Conservation (phyloP, 2,797 vertebrate genomes). For the Tadarida brasiliensis region DNA sequence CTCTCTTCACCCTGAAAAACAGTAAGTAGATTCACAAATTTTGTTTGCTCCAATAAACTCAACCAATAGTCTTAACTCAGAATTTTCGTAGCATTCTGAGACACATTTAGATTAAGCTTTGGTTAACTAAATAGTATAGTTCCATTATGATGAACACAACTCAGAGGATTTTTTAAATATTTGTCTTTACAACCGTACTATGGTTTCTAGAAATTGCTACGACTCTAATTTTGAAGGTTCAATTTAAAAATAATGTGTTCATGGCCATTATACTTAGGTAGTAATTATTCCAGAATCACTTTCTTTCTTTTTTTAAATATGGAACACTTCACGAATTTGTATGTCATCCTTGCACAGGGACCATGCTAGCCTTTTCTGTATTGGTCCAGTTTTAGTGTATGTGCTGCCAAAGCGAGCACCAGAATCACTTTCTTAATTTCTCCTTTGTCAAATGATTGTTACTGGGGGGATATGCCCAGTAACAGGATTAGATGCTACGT, state of each 20-base stretch:
- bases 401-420: not conserved
- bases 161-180: not conserved
- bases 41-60: not conserved
- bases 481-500: not conserved
- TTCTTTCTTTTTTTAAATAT: not conserved
- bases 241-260: not conserved
- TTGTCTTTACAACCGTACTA: not conserved
- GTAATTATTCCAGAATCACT: not conserved
- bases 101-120: slow-evolving; percentile 41
- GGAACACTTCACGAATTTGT: not conserved
- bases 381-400: not conserved
- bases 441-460: not conserved
- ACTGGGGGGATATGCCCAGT: not conserved
- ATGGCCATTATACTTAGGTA: not conserved
- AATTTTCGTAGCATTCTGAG: slow-evolving; percentile 46
- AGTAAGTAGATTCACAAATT: slow-evolving; percentile 54
- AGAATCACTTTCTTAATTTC: not conserved
- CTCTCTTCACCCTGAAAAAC: slow-evolving; percentile 58
- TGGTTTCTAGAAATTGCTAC: slow-evolving; percentile 34
- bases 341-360: not conserved
- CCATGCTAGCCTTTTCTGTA: not conserved
- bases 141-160: not conserved
- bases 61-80: not conserved
- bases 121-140: slow-evolving; percentile 20
- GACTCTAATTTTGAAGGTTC: slow-evolving; percentile 34